Evolutionary conservation across 2,113 vertebrate genomes (phyloP).

Genomic region (Stercorarius parasiticus): DNA sequence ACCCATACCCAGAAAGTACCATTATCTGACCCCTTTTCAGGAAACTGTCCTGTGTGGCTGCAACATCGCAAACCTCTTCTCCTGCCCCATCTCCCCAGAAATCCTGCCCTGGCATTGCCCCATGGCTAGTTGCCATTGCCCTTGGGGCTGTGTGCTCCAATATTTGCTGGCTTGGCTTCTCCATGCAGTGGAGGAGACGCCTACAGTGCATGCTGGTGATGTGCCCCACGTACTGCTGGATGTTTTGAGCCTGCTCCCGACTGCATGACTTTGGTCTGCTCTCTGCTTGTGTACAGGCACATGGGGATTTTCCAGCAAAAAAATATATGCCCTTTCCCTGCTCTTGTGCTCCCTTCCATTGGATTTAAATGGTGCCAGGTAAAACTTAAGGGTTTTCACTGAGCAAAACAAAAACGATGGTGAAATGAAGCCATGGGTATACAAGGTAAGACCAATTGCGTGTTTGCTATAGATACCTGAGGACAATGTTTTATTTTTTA

Average conservation of each 20-base stretch:
- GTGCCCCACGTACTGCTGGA: neutral
- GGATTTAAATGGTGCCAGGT: neutral
- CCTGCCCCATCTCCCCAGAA: neutral
- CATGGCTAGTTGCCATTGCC: neutral
- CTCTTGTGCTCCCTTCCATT: neutral
- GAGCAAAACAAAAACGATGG: neutral
- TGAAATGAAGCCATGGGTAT: neutral
- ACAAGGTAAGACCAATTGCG: rapidly evolving
- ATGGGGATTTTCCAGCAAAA: neutral
- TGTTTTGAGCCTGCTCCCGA: neutral
- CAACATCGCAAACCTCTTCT: neutral
- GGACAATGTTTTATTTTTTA: neutral
- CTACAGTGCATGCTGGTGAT: neutral
- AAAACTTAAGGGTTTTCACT: neutral
- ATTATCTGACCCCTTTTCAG: neutral
- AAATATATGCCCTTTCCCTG: neutral
- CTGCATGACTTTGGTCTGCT: neutral
- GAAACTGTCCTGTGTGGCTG: neutral
- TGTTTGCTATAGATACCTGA: neutral
- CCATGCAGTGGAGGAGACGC: neutral
- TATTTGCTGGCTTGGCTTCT: neutral
- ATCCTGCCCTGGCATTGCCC: neutral
- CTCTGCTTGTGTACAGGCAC: neutral
- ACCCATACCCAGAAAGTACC: neutral
- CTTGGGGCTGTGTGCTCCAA: rapidly evolving